A percentile compares a stretch with the other conserved stretches of the same genome.
Conservation (phyloP, 2,113 vertebrate genomes). For the Charina bottae region DNA sequence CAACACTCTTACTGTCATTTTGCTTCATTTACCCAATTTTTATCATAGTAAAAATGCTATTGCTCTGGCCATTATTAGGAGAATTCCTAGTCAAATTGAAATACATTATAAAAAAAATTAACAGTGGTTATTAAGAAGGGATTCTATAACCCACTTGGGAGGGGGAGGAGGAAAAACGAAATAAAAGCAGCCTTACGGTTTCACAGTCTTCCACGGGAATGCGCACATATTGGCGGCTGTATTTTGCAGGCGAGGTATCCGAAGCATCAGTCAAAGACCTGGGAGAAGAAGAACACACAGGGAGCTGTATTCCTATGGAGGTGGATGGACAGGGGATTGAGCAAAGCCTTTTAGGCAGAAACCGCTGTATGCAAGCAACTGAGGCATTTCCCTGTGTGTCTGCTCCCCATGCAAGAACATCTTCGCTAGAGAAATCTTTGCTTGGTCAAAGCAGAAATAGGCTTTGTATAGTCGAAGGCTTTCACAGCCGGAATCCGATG, state of each 20-base stretch:
- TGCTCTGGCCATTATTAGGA: too few species aligned
- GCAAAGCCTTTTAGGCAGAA: neutral
- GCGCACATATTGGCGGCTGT: conserved; percentile 59
- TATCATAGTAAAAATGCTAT: neutral
- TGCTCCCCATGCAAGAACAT: neutral
- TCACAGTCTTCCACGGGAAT: conserved; percentile 67
- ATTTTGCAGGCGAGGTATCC: conserved; percentile 62
- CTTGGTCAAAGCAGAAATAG: neutral
- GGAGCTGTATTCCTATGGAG: neutral
- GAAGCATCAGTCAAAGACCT: conserved; percentile 65
- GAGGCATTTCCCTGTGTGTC: neutral
- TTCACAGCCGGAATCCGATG: too few species aligned
- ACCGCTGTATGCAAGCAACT: neutral
- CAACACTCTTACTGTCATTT: neutral
- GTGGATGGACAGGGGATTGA: neutral
- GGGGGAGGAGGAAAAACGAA: neutral
- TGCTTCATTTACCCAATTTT: neutral
- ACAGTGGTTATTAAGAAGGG: neutral
- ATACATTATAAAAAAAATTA: neutral
- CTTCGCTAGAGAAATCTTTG: neutral
- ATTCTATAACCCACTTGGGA: neutral
- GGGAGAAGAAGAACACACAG: neutral
- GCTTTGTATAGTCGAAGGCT: too few species aligned
- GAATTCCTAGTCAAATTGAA: neutral
- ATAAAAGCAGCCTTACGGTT: conserved; percentile 55